These are phyloP conservation scores for Notechis scutatus DNA, from an alignment of 2,113 vertebrate genomes.

Conservation along the genomic window DNA sequence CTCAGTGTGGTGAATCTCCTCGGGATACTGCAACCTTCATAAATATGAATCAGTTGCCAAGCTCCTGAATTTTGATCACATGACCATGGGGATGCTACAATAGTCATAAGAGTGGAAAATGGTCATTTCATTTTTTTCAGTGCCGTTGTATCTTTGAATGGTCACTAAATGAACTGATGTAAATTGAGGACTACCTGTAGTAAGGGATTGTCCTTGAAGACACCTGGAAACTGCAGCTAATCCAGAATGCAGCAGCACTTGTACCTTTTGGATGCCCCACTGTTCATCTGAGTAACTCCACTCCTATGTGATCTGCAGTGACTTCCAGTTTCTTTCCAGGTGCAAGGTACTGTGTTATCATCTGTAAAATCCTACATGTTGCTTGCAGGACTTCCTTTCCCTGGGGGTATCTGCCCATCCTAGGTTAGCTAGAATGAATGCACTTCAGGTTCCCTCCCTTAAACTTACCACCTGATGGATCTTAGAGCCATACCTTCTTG, in stretches of 20 bases:
- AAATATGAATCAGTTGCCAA: neutral
- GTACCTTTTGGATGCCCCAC: neutral
- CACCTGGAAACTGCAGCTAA: neutral
- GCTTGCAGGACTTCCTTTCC: neutral
- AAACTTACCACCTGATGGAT: neutral
- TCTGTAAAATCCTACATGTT: neutral
- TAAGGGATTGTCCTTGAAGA: neutral
- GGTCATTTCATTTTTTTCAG: neutral
- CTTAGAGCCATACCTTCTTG: neutral
- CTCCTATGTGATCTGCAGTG: neutral
- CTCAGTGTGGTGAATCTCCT: neutral
- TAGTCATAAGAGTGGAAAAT: neutral
- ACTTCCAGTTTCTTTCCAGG: neutral
- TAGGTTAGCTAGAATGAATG: neutral
- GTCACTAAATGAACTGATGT: neutral
- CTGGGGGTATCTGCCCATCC: neutral
- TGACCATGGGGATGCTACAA: neutral
- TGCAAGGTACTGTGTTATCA: neutral
- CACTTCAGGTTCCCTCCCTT: neutral
- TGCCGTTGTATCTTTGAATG: neutral
- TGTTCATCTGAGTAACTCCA: neutral
- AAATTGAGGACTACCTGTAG: neutral
- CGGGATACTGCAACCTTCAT: neutral
- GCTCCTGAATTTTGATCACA: neutral
- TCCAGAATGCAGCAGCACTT: neutral